phyloP scores from a whole-genome alignment of 2,797 vertebrate genomes.

The Sebastes itinus region DNA sequence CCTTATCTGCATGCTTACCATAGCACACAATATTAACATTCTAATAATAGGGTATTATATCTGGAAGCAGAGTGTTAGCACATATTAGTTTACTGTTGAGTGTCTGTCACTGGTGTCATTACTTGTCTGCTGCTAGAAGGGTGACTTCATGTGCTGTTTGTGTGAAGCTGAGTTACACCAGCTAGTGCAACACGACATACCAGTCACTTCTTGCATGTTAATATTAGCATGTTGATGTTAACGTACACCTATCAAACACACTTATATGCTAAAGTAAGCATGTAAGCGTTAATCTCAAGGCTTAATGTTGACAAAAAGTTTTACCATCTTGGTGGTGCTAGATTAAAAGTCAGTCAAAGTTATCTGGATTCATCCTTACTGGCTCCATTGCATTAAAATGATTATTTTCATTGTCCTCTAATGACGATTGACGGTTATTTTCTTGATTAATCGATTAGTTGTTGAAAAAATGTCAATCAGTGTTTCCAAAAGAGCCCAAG shows the following conservation, averaged over 20 bases:
- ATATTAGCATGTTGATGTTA: not conserved
- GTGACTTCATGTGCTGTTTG: slow-evolving; percentile 16
- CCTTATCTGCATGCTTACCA: not conserved
- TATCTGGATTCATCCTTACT: not conserved
- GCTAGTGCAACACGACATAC: not conserved
- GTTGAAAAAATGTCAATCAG: too few relatives aligned
- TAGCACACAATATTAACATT: not conserved
- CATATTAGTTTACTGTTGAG: not conserved
- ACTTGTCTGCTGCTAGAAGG: not conserved
- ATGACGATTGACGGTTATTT: too few relatives aligned
- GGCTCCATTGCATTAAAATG: too few relatives aligned
- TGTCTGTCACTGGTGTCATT: not conserved
- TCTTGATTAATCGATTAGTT: too few relatives aligned
- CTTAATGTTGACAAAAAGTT: not conserved
- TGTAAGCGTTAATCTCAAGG: too few relatives aligned
- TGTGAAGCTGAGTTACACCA: not conserved
- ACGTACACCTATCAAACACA: too few relatives aligned
- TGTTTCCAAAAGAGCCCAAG: too few relatives aligned
- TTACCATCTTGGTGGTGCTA: not conserved
- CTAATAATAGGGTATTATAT: not conserved
- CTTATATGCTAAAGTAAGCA: too few relatives aligned
- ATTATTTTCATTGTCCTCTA: too few relatives aligned
- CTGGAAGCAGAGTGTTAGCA: slow-evolving; percentile 2
- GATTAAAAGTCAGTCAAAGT: not conserved
- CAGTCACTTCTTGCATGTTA: not conserved